Evolutionary conservation across 2,888 invertebrate genomes (phyloP).

Genomic region (Zygogramma bicolorata): DNA sequence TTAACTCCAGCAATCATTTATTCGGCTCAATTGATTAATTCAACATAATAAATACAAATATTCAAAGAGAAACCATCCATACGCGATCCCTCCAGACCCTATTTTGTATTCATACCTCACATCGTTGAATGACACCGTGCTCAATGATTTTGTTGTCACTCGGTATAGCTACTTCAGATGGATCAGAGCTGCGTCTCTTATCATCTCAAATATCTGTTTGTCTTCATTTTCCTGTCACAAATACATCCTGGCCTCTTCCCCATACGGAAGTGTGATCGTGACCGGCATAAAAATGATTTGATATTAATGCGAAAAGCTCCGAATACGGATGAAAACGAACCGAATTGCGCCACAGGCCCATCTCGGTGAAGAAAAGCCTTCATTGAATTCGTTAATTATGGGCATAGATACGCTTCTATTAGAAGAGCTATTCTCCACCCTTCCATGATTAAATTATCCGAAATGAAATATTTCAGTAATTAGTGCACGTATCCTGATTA

Average conservation of each 20-base stretch:
- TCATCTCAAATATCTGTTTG: not conserved
- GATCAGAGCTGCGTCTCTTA: not conserved
- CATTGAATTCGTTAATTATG: slow-evolving; percentile 24
- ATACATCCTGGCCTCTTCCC: too few species aligned
- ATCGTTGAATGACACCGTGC: too few species aligned
- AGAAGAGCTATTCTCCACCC: slow-evolving; percentile 19
- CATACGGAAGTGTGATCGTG: not conserved
- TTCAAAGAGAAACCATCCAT: too few species aligned
- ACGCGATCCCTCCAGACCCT: too few species aligned
- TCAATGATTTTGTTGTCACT: too few species aligned
- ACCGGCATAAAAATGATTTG: not conserved
- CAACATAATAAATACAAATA: too few species aligned
- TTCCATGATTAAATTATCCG: slow-evolving; percentile 19
- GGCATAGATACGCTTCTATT: slow-evolving; percentile 17
- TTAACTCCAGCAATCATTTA: too few species aligned
- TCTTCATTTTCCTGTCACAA: not conserved
- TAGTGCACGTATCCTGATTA: slow-evolving; percentile 12
- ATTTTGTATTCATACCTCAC: too few species aligned
- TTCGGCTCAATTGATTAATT: too few species aligned
- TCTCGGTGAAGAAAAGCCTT: slow-evolving; percentile 1
- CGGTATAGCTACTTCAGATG: too few species aligned
- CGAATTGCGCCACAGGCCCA: slow-evolving; percentile 1
- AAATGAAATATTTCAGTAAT: slow-evolving; percentile 22
- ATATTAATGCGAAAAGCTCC: slow-evolving; percentile 3
- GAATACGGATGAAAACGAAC: not conserved